phyloP scores from a whole-genome alignment of 92 coral and sea anemone genomes.

The Parazoanthus darwini region DNA sequence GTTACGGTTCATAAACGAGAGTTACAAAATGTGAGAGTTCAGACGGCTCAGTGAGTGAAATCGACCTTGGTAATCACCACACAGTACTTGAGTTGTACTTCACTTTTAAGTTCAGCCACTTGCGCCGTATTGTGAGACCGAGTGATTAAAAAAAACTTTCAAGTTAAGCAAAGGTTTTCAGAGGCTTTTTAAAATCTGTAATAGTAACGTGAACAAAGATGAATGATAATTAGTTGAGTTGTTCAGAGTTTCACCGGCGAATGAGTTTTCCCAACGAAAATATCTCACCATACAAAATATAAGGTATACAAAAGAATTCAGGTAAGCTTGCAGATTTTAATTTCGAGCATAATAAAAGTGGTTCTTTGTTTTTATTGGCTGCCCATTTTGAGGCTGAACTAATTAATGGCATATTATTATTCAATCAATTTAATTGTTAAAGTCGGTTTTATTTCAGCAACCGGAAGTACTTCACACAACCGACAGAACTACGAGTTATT shows the following conservation, averaged over 20 bases:
- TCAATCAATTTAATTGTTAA: conserved; percentile 63
- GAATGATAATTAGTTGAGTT: background rate
- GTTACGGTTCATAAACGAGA: background rate
- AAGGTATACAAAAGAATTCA: background rate
- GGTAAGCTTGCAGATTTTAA: conserved; percentile 29
- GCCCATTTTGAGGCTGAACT: conserved; percentile 46
- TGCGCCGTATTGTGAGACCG: background rate
- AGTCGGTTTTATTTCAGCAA: conserved; percentile 23
- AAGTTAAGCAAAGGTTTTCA: background rate
- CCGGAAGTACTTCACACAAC: conserved; percentile 26
- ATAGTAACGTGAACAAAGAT: background rate
- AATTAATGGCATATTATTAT: conserved; percentile 62
- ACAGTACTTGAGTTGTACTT: background rate
- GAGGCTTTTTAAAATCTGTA: background rate
- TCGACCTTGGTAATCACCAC: background rate
- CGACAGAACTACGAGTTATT: background rate
- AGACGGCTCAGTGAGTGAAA: background rate
- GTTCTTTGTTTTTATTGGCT: conserved; percentile 58
- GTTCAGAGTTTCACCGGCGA: background rate
- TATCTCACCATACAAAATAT: background rate
- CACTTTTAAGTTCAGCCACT: background rate
- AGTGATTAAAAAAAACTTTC: background rate
- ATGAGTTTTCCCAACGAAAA: background rate
- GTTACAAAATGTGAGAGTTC: background rate
- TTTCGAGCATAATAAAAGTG: conserved; percentile 31